Conservation (phyloP, 2,113 vertebrate genomes). For the Clarias macrocephalus region DNA sequence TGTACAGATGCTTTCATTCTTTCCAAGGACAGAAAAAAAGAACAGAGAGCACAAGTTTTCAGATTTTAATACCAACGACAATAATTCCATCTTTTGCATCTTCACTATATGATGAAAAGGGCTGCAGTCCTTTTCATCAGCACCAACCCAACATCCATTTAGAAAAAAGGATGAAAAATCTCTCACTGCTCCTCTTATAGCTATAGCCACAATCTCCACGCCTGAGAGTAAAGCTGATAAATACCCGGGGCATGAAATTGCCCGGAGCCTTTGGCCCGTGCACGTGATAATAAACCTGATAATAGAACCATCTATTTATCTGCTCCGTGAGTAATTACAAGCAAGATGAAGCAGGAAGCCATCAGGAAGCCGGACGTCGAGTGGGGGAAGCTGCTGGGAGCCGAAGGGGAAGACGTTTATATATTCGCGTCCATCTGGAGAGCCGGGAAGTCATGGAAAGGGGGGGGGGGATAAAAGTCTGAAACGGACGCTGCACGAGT, state of each 20-base stretch:
- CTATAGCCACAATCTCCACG: neutral
- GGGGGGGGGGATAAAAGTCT: slow-evolving; percentile 42
- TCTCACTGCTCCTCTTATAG: neutral
- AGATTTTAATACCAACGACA: neutral
- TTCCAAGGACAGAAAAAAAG: neutral
- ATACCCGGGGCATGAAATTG: slow-evolving; percentile 50
- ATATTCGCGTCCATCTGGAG: slow-evolving; percentile 50
- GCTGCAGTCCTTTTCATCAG: neutral
- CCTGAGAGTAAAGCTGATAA: slow-evolving; percentile 39
- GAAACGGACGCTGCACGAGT: neutral
- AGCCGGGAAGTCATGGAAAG: neutral
- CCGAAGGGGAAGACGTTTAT: slow-evolving; percentile 6
- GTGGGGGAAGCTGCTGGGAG: slow-evolving; percentile 41
- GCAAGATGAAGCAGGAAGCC: slow-evolving; percentile 40
- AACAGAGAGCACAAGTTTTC: neutral
- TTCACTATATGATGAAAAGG: neutral
- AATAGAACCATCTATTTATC: slow-evolving; percentile 57
- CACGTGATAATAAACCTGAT: slow-evolving; percentile 50
- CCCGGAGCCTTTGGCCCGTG: slow-evolving; percentile 41
- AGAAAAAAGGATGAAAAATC: neutral
- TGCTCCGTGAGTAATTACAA: slow-evolving; percentile 54
- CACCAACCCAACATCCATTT: neutral
- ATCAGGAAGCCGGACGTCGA: slow-evolving; percentile 37
- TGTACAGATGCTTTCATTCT: neutral
- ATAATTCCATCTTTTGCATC: neutral